Conservation (phyloP, 2,113 vertebrate genomes). For the Anhinga rufa region DNA sequence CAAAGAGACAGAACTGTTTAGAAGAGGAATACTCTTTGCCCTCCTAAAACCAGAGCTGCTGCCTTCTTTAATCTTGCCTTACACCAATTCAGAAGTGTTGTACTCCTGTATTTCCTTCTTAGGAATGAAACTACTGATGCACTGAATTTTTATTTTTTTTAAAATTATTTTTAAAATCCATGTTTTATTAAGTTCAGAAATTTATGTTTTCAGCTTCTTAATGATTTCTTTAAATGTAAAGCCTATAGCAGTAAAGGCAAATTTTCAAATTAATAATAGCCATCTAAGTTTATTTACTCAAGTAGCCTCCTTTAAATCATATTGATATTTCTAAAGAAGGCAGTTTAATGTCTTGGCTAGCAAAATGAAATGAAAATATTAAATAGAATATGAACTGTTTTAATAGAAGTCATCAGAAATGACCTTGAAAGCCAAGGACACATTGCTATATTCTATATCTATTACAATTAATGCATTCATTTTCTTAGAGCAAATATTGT, state of each 20-base stretch:
- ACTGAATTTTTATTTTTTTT: neutral
- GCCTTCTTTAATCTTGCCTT: neutral
- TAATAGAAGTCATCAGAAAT: neutral
- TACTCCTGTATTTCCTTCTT: neutral
- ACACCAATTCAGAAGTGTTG: neutral
- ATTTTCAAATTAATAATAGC: neutral
- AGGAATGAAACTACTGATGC: neutral
- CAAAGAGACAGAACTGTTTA: neutral
- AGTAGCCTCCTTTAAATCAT: neutral
- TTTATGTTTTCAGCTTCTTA: neutral
- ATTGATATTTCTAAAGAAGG: slow-evolving; percentile 15
- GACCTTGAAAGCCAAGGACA: neutral
- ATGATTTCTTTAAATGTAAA: neutral
- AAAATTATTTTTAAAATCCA: neutral
- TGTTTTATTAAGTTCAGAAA: neutral
- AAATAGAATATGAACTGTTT: neutral
- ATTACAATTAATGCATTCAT: neutral
- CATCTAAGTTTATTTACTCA: neutral
- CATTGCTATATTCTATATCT: neutral
- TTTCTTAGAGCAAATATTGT: slow-evolving; percentile 2
- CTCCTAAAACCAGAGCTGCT: neutral
- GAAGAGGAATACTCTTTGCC: neutral
- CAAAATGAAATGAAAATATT: neutral
- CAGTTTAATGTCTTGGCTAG: slow-evolving; percentile 1
- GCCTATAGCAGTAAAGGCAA: neutral